phyloP scores from a whole-genome alignment of 2,888 invertebrate species.

The Tinea trinotella region DNA sequence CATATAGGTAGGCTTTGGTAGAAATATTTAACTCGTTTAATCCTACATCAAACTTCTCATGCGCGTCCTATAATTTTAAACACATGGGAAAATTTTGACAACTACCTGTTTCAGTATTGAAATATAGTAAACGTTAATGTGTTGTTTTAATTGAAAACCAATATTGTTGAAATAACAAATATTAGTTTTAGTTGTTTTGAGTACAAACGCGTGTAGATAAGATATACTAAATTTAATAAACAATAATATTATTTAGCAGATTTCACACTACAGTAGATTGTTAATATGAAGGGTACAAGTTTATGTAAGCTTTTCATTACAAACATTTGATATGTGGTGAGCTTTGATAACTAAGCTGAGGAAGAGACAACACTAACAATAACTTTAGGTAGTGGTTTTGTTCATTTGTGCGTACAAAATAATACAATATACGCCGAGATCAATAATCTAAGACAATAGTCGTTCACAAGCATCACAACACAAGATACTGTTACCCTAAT shows the following conservation, averaged over 20 bases:
- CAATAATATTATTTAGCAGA: conserved; percentile 1
- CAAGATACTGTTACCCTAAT: conserved; percentile 4
- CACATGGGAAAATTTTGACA: no score
- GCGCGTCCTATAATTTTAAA: neutral
- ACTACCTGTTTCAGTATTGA: no score
- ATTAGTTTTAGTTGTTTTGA: neutral
- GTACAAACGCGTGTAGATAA: neutral
- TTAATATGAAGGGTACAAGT: neutral
- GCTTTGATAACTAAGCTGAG: conserved; percentile 11
- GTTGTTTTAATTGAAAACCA: neutral
- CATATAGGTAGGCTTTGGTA: neutral
- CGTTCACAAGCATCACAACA: neutral
- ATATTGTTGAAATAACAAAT: neutral
- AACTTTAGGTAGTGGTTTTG: conserved; percentile 13
- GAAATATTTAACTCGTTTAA: neutral
- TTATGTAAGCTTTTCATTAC: conserved; percentile 7
- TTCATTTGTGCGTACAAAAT: conserved; percentile 1
- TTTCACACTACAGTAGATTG: neutral
- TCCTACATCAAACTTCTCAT: neutral
- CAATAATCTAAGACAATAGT: conserved; percentile 14
- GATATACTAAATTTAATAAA: neutral
- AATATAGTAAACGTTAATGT: no score
- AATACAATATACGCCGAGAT: neutral
- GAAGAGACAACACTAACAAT: neutral
- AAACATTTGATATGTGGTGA: neutral